A percentile compares a stretch with the other conserved stretches of the same genome.
Evolutionary conservation across 2,113 vertebrate genomes (phyloP).

Genomic region (Corythornis vintsioides): DNA sequence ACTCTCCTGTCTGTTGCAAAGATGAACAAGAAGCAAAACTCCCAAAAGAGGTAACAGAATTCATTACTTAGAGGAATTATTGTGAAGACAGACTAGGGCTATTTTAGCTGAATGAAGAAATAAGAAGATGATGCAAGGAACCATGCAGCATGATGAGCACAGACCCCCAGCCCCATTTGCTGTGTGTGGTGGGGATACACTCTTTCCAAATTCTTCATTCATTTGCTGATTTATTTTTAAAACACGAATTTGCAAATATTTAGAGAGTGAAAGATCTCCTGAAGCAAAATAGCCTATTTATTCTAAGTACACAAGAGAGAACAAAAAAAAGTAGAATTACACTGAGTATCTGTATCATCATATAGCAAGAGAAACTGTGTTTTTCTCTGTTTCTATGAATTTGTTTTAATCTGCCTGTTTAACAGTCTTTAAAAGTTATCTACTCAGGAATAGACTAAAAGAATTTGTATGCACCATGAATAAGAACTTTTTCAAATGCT

Average conservation of each 20-base stretch:
- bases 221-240: background rate
- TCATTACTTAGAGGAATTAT: background rate
- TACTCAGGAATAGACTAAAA: background rate
- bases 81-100: background rate
- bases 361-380: background rate
- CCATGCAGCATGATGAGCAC: background rate
- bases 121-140: background rate
- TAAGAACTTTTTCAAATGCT: background rate
- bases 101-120: background rate
- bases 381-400: background rate
- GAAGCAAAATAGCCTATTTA: background rate
- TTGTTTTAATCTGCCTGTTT: background rate
- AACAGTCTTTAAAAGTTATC: background rate
- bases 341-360: background rate
- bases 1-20: background rate
- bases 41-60: background rate
- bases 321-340: background rate
- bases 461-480: background rate
- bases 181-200: fast-evolving
- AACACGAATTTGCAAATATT: background rate
- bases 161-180: background rate
- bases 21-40: background rate
- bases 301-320: background rate
- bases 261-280: background rate
- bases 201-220: background rate